Conservation (phyloP, 2,888 invertebrate genomes). For the Leptopilina myrica region DNA sequence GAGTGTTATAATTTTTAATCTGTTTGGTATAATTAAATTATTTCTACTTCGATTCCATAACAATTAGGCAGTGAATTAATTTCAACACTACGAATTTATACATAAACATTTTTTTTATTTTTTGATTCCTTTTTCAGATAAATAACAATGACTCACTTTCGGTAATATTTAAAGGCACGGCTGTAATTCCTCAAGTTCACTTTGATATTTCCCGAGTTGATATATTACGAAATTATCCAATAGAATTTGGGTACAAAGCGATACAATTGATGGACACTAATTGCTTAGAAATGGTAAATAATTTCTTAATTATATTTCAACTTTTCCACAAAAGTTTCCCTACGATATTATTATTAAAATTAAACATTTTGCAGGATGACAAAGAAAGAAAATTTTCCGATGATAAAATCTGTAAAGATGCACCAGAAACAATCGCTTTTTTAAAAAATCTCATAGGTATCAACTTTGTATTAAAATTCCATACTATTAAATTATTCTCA, state of each 20-base stretch:
- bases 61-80: no score
- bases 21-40: no score
- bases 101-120: no score
- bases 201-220: slow-evolving; percentile 77
- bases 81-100: no score
- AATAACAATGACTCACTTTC: slow-evolving; percentile 65
- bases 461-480: no score
- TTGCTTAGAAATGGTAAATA: not conserved
- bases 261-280: slow-evolving; percentile 66
- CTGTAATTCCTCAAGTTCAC: slow-evolving; percentile 80
- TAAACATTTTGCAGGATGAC: not conserved
- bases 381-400: not conserved
- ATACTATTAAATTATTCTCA: no score
- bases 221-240: slow-evolving; percentile 66
- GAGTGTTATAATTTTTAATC: no score
- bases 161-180: slow-evolving; percentile 80
- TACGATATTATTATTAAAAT: no score
- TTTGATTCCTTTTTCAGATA: not conserved
- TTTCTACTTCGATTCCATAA: no score
- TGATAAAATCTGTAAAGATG: not conserved
- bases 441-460: not conserved
- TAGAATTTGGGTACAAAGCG: slow-evolving; percentile 78
- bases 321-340: not conserved
- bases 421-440: not conserved
- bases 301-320: not conserved